Conservation (phyloP, 1,140 invertebrate genomes). For the Armadillidium nasatum region DNA sequence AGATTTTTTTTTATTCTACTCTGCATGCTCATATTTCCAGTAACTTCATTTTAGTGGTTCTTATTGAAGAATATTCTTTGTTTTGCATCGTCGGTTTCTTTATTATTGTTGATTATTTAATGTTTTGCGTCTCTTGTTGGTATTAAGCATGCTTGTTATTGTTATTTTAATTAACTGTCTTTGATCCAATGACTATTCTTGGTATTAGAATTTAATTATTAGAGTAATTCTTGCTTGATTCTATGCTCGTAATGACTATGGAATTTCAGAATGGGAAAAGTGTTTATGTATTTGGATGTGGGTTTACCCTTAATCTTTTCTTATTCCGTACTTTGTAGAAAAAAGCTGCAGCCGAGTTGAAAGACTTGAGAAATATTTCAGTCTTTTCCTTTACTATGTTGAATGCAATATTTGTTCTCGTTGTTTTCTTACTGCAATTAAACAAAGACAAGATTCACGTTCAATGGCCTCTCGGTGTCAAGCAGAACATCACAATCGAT, state of each 20-base stretch:
- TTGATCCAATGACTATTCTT: no score
- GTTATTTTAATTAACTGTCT: no score
- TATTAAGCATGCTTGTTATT: no score
- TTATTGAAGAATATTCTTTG: no score
- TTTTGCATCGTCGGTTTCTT: no score
- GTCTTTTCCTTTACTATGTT: constrained; percentile 97
- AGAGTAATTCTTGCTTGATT: no score
- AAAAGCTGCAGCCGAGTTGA: constrained; percentile 77
- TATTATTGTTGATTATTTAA: no score
- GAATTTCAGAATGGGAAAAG: background rate
- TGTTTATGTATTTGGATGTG: constrained; percentile 30
- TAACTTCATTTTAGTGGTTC: no score
- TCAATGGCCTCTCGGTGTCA: constrained; percentile 88
- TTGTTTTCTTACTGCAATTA: constrained; percentile 93
- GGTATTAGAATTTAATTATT: no score
- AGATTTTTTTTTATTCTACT: no score
- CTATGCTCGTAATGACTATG: background rate
- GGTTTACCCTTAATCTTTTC: constrained; percentile 27
- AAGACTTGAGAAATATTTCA: constrained; percentile 85
- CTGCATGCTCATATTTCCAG: no score
- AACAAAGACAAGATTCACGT: constrained; percentile 91
- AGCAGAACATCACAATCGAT: constrained; percentile 86
- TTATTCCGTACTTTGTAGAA: constrained; percentile 58
- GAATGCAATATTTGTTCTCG: constrained; percentile 95
- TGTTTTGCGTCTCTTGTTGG: no score